These are phyloP conservation scores for Drosophila peninsularis DNA, from an alignment of 2,888 invertebrate species.

Conservation along the genomic window DNA sequence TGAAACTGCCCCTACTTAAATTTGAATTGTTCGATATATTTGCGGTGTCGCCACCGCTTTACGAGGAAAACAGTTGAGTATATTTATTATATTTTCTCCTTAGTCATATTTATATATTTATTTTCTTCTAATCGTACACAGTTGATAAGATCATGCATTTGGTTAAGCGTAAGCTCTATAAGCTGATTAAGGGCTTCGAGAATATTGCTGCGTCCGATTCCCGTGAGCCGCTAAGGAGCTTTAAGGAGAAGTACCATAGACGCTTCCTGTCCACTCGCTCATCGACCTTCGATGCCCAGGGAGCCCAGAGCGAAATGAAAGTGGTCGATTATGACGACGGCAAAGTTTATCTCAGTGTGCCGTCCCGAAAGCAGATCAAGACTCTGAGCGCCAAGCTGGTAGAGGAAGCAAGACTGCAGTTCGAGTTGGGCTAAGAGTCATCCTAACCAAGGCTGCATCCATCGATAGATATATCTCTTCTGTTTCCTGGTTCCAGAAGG, in stretches of 20 bases:
- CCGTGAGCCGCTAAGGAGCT: neutral
- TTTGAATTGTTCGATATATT: constrained; percentile 1
- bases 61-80: constrained; percentile 7
- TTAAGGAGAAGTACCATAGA: neutral
- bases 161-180: constrained; percentile 5
- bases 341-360: constrained; percentile 68
- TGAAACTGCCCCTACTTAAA: constrained; percentile 1
- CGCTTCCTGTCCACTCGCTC: neutral
- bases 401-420: constrained; percentile 62
- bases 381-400: constrained; percentile 79
- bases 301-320: neutral
- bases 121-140: neutral
- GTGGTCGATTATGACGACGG: constrained; percentile 56
- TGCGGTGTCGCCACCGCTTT: neutral
- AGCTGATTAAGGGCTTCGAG: neutral
- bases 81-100: neutral
- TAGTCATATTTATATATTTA: neutral
- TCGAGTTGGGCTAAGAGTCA: no score
- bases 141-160: constrained; percentile 3
- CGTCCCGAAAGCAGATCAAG: constrained; percentile 81
- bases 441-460: no score
- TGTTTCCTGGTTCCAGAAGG: neutral
- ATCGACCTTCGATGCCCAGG: neutral
- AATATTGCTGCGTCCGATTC: neutral
- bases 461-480: neutral